Evolutionary conservation across 2,888 invertebrate genomes (phyloP).

Genomic region (Machimus rusticus): DNA sequence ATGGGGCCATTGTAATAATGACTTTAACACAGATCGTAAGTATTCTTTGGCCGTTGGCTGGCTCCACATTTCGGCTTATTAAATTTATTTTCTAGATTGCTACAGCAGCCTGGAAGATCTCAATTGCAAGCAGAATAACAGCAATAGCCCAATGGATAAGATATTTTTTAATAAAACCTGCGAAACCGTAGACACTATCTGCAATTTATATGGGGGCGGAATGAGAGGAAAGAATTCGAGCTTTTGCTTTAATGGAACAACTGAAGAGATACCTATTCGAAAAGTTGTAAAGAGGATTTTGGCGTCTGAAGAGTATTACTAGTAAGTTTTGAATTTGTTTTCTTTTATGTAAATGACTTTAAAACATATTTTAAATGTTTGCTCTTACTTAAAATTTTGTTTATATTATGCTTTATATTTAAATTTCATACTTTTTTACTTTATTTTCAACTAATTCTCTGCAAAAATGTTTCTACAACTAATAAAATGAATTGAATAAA

Average conservation of each 20-base stretch:
- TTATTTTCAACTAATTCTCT: too few relatives aligned
- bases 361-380: too few relatives aligned
- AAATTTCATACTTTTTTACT: too few relatives aligned
- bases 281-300: conserved; percentile 66
- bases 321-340: conserved; percentile 56
- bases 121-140: conserved; percentile 64
- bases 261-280: conserved; percentile 63
- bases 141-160: conserved; percentile 56
- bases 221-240: conserved; percentile 63
- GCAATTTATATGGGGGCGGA: conserved; percentile 57
- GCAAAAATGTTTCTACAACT: too few relatives aligned
- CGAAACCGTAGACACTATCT: conserved; percentile 65
- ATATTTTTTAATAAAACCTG: conserved; percentile 68
- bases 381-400: too few relatives aligned
- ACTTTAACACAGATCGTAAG: conserved; percentile 70
- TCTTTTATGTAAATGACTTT: not conserved
- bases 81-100: conserved; percentile 64
- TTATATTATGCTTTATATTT: too few relatives aligned
- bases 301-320: conserved; percentile 74
- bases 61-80: conserved; percentile 39
- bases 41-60: conserved; percentile 49
- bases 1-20: conserved; percentile 75
- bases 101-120: conserved; percentile 71
- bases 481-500: too few relatives aligned
- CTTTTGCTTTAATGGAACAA: conserved; percentile 63